Evolutionary conservation across 2,888 invertebrate genomes (phyloP).

Genomic region (Pristionchus fissidentatus): DNA sequence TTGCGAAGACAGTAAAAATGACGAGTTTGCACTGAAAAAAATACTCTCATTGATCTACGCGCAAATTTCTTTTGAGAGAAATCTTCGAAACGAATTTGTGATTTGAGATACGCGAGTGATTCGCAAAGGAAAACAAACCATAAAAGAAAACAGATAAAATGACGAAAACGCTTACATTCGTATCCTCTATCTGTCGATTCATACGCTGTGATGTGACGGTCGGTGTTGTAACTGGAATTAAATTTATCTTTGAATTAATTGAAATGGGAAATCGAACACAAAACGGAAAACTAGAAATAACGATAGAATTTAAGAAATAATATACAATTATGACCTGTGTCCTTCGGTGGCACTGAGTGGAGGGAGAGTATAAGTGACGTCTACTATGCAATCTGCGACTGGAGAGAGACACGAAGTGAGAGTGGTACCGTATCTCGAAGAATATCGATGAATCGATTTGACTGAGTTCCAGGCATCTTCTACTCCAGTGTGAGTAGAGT

Average conservation of each 20-base stretch:
- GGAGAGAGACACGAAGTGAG: neutral
- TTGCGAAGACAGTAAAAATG: constrained; percentile 4
- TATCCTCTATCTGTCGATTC: constrained; percentile 9
- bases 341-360: neutral
- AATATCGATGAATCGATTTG: neutral
- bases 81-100: neutral
- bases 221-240: constrained; percentile 15
- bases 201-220: neutral
- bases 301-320: too few relatives aligned
- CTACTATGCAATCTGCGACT: neutral
- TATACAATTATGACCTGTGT: too few relatives aligned
- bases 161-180: neutral
- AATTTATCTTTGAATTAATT: neutral
- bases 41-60: too few relatives aligned
- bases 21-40: constrained; percentile 2
- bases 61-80: too few relatives aligned
- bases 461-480: too few relatives aligned
- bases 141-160: neutral
- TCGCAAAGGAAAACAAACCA: too few relatives aligned
- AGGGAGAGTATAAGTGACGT: neutral
- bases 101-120: too few relatives aligned
- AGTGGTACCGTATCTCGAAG: neutral
- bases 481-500: too few relatives aligned
- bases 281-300: too few relatives aligned
- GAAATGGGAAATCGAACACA: neutral